Evolutionary conservation across 2,113 vertebrate species (phyloP).

Genomic region (Empidonax traillii): DNA sequence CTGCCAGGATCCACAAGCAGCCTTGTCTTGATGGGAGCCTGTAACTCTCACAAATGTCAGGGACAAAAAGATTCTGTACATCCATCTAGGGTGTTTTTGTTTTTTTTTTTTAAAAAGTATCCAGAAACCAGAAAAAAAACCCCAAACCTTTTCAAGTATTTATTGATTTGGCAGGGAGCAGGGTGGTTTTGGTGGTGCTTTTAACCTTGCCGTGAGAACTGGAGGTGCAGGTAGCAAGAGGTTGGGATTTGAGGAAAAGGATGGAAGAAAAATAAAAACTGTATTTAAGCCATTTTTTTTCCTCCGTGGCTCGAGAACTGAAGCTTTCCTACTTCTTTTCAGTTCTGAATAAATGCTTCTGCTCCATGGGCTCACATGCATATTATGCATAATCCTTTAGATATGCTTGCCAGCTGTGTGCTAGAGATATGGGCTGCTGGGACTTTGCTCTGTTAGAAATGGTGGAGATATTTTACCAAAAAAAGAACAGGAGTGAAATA

Average conservation of each 20-base stretch:
- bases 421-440: conserved; percentile 87
- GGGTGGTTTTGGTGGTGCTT: neutral
- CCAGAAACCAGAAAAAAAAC: neutral
- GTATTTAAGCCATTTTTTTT: conserved; percentile 38
- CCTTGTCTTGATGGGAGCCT: neutral
- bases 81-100: neutral
- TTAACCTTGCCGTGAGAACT: conserved; percentile 35
- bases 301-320: conserved; percentile 35
- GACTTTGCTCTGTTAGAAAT: conserved; percentile 70
- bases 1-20: neutral
- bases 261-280: conserved; percentile 21
- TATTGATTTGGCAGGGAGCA: neutral
- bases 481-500: conserved; percentile 66
- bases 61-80: neutral
- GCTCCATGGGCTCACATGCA: conserved; percentile 40
- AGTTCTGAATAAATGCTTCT: conserved; percentile 46
- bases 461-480: conserved; percentile 49
- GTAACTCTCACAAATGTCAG: neutral
- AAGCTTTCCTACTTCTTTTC: conserved; percentile 44
- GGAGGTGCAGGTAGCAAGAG: neutral
- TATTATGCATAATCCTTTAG: conserved; percentile 90
- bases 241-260: neutral
- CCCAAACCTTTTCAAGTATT: neutral
- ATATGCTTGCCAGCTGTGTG: conserved; percentile 91
- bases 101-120: neutral